Conservation (phyloP, 1,140 invertebrate genomes). For the Agraylea sexmaculata region DNA sequence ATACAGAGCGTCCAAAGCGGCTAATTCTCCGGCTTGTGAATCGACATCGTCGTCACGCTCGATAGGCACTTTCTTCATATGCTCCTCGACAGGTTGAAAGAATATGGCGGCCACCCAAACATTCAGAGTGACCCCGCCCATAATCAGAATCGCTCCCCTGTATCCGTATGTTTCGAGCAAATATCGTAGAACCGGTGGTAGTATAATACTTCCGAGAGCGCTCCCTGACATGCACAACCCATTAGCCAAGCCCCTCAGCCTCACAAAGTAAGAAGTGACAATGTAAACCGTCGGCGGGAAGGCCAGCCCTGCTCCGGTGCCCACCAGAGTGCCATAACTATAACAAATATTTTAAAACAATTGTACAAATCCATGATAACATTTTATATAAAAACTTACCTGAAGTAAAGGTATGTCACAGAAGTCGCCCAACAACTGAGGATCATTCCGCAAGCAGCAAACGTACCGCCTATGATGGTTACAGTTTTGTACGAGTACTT, state of each 20-base stretch:
- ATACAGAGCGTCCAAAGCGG: conserved; percentile 9
- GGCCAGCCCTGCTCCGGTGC: conserved; percentile 64
- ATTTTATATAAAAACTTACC: conserved; percentile 38
- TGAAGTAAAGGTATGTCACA: conserved; percentile 62
- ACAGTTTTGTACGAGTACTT: conserved; percentile 86
- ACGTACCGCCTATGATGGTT: conserved; percentile 71
- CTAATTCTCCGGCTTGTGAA: conserved; percentile 3
- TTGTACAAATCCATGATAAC: conserved; percentile 11
- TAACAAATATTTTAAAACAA: conserved; percentile 22
- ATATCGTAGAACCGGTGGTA: conserved; percentile 60
- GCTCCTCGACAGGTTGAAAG: conserved; percentile 71
- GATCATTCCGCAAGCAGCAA: conserved; percentile 76
- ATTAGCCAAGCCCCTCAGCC: conserved; percentile 70
- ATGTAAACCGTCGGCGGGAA: conserved; percentile 86
- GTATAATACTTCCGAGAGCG: conserved; percentile 67
- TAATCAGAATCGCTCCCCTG: conserved; percentile 66
- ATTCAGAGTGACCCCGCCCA: conserved; percentile 72
- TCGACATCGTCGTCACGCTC: conserved; percentile 15
- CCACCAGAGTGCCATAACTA: conserved; percentile 72
- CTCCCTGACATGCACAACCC: conserved; percentile 83
- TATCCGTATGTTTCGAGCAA: conserved; percentile 63
- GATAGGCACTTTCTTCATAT: conserved; percentile 52
- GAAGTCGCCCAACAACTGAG: conserved; percentile 70
- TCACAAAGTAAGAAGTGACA: conserved; percentile 77
- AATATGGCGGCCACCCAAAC: conserved; percentile 72